phyloP scores from a whole-genome alignment of 2,113 vertebrate species.

The Ellobius talpinus region DNA sequence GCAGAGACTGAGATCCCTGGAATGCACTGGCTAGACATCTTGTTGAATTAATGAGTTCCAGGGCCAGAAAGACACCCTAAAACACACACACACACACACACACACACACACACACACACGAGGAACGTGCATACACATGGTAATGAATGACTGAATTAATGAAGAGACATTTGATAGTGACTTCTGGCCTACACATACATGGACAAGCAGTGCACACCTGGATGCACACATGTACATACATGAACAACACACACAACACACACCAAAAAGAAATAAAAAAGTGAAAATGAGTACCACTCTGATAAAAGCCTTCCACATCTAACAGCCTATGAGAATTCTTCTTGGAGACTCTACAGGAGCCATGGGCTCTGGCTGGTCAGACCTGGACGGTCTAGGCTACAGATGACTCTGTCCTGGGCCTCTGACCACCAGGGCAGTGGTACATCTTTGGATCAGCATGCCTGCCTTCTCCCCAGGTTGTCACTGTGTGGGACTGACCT shows the following conservation, averaged over 20 bases:
- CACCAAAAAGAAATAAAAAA: neutral
- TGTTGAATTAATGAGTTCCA: neutral
- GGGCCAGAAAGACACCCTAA: neutral
- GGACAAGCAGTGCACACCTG: too few relatives aligned
- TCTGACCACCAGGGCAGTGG: slow-evolving; percentile 74
- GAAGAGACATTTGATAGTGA: too few relatives aligned
- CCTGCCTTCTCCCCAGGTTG: slow-evolving; percentile 74
- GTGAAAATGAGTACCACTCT: slow-evolving; percentile 28
- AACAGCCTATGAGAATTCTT: slow-evolving; percentile 78
- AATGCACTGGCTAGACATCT: neutral
- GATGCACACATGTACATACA: too few relatives aligned
- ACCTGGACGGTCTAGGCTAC: slow-evolving; percentile 27
- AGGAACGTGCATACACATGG: too few relatives aligned
- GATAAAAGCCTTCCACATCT: slow-evolving; percentile 72
- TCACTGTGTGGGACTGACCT: slow-evolving; percentile 55
- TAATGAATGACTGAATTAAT: too few relatives aligned
- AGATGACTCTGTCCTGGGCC: slow-evolving; percentile 81
- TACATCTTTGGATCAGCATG: slow-evolving; percentile 63
- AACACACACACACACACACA: neutral
- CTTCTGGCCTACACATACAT: too few relatives aligned
- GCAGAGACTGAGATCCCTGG: neutral
- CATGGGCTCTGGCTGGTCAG: neutral
- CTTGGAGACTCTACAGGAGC: slow-evolving; percentile 76
- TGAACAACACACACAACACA: neutral
- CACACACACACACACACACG: neutral